Evolutionary conservation across 2,888 invertebrate species (phyloP).

Genomic region (Lumbricus terrestris): DNA sequence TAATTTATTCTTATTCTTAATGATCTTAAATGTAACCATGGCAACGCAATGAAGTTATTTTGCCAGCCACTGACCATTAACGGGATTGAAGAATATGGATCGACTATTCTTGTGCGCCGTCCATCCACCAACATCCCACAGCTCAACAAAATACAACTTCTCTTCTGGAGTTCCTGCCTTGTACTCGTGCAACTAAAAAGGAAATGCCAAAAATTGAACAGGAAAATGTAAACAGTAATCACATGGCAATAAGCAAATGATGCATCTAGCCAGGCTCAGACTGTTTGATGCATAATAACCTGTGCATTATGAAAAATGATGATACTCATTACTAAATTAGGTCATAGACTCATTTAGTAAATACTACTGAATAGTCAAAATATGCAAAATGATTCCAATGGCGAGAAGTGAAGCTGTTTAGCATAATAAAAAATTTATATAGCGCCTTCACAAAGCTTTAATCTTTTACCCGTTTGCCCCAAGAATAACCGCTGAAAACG

Average conservation of each 20-base stretch:
- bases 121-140: slow-evolving; percentile 97
- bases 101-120: slow-evolving; percentile 89
- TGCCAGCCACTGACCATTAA: slow-evolving; percentile 70
- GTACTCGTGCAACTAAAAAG: slow-evolving; percentile 75
- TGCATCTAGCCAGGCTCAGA: no score
- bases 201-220: slow-evolving; percentile 10
- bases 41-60: not conserved
- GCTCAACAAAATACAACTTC: slow-evolving; percentile 85
- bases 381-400: no score
- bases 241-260: not conserved
- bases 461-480: no score
- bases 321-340: no score
- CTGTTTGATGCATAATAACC: no score
- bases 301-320: no score
- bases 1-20: not conserved
- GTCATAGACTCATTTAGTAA: no score
- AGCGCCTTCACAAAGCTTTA: no score
- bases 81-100: slow-evolving; percentile 87
- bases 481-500: no score
- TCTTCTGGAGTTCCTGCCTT: slow-evolving; percentile 90
- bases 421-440: no score
- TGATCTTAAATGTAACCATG: not conserved
- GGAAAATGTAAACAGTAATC: not conserved
- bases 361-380: no score
- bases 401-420: no score